Evolutionary conservation across 1,140 invertebrate genomes (phyloP), one percentile per base, ranked within the genome.

Genomic region (Eupristina koningsbergeri): DNA sequence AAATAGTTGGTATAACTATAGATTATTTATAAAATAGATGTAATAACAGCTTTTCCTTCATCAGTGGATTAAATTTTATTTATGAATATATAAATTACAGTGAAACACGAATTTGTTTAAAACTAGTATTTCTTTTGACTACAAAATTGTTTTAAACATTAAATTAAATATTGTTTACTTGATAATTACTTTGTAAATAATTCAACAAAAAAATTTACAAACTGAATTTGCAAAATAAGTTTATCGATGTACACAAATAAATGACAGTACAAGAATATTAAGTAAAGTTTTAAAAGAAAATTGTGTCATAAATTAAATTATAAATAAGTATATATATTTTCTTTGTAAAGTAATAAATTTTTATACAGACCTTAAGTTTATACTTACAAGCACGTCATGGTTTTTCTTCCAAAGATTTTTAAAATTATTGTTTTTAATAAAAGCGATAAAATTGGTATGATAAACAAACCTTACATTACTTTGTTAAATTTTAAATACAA

Each of bases 401-500:
- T 22, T 26, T 39, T 58, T 73, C 53, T 11, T 31, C 39, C 39
- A 74, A 31, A 47, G 53, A 58, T 47, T n/a, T 74, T 17, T 15
- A 5, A 45, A 73, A 74, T 74, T 58, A 74, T 74, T 61, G 31
- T 53, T 80, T 81, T 41, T 71, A 36, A 31, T 45, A 31, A 58
- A 80, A 50, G 34, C 22, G 47, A 58, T 29, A 45, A 61, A 17
- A 73, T 53, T 22, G 9, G 19, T 45, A 15, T 13, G 29, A 36
- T 74, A 29, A 17, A 50, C 29, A 58, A 58, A 53, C 22, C 47
- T 81, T 81, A 50, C 39, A 81, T 29, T 74, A 61, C 36, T n/a
- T 34, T 81, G 50, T 74, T 50, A 81, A 81, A 81, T 74, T 81
- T 73, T 81, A 53, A 81, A 81, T 74, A 36, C 61, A 41, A 58